Evolutionary conservation across 2,797 vertebrate species (phyloP).

Genomic region (Tapera naevia): DNA sequence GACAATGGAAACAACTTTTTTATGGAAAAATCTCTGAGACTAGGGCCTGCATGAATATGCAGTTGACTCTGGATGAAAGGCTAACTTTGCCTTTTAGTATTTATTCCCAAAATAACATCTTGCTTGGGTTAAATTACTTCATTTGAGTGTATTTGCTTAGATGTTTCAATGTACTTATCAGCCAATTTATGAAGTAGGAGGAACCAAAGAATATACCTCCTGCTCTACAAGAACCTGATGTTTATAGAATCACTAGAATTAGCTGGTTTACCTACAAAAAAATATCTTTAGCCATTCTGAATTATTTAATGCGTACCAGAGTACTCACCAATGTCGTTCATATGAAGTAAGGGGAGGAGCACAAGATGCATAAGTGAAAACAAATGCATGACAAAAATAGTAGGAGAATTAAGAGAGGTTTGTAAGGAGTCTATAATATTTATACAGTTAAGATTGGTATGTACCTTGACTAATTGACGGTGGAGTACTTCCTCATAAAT

Average conservation of each 20-base stretch:
- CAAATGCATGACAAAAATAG: background rate
- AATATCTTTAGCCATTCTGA: background rate
- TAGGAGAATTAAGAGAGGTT: background rate
- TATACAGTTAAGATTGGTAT: background rate
- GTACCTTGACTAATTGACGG: background rate
- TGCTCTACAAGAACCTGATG: background rate
- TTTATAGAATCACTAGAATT: background rate
- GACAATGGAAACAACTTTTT: background rate
- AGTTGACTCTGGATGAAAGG: background rate
- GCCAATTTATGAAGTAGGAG: background rate
- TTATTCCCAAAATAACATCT: background rate
- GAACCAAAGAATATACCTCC: background rate
- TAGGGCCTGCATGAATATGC: background rate
- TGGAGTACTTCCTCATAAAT: background rate
- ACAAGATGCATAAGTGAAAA: background rate
- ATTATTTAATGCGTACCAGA: background rate
- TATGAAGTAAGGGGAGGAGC: background rate
- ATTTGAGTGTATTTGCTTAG: background rate
- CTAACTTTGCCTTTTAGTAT: background rate
- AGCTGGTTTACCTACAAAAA: background rate
- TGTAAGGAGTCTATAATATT: background rate
- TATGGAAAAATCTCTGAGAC: background rate
- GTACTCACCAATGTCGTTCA: background rate
- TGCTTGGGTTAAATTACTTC: background rate
- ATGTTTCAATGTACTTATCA: conserved; percentile 4